Evolutionary conservation across 2,888 invertebrate species (phyloP).

Genomic region (Orthosia incerta): DNA sequence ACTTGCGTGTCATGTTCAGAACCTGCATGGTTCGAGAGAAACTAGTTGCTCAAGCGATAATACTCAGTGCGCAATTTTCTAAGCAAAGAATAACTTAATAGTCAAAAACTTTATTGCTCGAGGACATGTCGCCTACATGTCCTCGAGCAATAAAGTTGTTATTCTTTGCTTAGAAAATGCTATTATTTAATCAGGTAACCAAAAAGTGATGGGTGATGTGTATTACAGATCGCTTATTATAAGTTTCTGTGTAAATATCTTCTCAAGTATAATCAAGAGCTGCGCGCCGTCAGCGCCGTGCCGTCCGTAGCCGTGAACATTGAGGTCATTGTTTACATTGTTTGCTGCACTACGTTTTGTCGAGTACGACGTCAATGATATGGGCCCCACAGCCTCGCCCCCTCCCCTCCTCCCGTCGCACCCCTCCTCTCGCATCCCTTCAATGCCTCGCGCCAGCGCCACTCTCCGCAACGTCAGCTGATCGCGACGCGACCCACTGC

Average conservation of each 20-base stretch:
- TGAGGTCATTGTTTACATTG: conserved; percentile 26
- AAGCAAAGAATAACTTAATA: too few relatives aligned
- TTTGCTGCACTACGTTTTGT: conserved; percentile 9
- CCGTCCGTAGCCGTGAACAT: conserved; percentile 21
- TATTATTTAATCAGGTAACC: too few relatives aligned
- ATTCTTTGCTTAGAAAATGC: neutral
- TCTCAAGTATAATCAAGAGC: neutral
- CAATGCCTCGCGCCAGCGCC: conserved; percentile 17
- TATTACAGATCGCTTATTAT: too few relatives aligned
- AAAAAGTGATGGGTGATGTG: too few relatives aligned
- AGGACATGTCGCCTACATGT: neutral
- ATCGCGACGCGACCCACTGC: conserved; percentile 61
- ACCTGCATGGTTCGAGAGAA: neutral
- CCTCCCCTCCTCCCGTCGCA: conserved; percentile 11
- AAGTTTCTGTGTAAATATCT: neutral
- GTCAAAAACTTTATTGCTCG: too few relatives aligned
- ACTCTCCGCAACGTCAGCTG: conserved; percentile 64
- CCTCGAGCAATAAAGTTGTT: neutral
- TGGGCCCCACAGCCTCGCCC: neutral
- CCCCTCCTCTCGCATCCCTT: conserved; percentile 7
- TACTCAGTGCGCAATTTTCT: too few relatives aligned
- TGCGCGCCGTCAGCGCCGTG: neutral
- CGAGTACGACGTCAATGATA: conserved; percentile 38
- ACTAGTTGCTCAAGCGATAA: neutral
- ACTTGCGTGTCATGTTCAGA: neutral